A percentile compares a stretch with the other conserved stretches of the same genome.
phyloP scores from a whole-genome alignment of 2,113 vertebrate genomes.

The Herpetotheres cachinnans region DNA sequence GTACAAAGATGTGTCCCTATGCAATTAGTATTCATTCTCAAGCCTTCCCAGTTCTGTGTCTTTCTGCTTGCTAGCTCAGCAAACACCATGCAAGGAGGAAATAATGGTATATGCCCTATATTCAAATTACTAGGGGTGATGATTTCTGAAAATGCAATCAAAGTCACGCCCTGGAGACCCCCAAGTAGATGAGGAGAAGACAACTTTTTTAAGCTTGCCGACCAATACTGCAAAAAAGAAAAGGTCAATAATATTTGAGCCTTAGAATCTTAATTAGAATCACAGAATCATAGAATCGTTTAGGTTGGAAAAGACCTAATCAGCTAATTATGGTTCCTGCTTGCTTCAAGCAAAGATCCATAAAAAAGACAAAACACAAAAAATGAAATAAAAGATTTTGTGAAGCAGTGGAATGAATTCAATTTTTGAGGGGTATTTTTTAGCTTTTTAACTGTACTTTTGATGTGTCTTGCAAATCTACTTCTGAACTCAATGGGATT shows the following conservation, averaged over 20 bases:
- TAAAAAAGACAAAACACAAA: background rate
- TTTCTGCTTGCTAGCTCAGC: background rate
- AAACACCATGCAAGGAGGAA: background rate
- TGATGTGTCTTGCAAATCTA: background rate
- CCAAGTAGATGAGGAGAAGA: background rate
- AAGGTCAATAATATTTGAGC: slow-evolving; percentile 7
- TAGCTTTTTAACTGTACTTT: background rate
- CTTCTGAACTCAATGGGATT: background rate
- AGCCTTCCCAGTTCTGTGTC: background rate
- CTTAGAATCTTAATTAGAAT: background rate
- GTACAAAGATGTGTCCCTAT: background rate
- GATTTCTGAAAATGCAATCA: slow-evolving; percentile 15
- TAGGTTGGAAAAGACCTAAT: background rate
- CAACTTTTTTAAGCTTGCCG: background rate
- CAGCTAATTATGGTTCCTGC: background rate
- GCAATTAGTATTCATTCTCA: background rate
- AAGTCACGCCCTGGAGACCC: background rate
- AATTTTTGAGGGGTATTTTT: background rate
- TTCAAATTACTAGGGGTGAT: background rate
- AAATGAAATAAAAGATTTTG: background rate
- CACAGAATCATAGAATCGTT: too few relatives aligned
- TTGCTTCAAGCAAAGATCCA: background rate
- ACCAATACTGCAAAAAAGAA: background rate
- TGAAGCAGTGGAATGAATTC: background rate
- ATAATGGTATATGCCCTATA: background rate